Evolutionary conservation across 2,113 vertebrate species (phyloP), one percentile per base, ranked within the genome.

Genomic region (Hirundichthys speculiger): DNA sequence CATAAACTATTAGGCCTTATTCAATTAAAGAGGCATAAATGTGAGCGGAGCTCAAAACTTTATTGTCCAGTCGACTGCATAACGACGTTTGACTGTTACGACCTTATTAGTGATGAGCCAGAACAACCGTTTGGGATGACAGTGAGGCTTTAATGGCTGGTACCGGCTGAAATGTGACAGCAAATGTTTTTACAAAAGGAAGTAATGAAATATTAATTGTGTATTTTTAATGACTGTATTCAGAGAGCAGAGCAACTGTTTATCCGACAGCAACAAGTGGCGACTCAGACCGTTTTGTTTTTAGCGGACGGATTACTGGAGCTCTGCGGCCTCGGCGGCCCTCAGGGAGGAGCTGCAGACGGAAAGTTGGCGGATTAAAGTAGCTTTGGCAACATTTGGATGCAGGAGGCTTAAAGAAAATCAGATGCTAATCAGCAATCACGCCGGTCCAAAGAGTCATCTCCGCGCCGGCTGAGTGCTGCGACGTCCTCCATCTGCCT

Each of bases 341-440:
- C n/a, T 67, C 39, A 18, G 40, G 27, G 46, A 65, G 46, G 30
- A 69, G 48, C 52, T 30, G 42, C 53, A 68, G 66, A 63, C 59
- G 63, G 70, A 75, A 9, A 56, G 19, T 64, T 77, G 62, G 68
- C 67, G 68, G 65, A 73, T 71, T 20, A 65, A 55, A 50, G 67
- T 11, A 39, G 21, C 48, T 30, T 46, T 67, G 39, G 56, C 53
- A 54, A 61, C 50, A 65, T 62, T 81, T 55, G 49, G 34, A 58
- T 27, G 12, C 15, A 30, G 30, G 1, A 7, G n/a, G 43, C 60
- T 56, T 16, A 48, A 51, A 72, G 59, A 73, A 75, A 80, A 72
- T 58, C 38, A 69, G 68, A 74, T 39, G 63, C 58, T 55, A 62
- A 75, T 72, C 55, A 62, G 62, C 13, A 56, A 75, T 69, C 46